Percentiles rank a stretch among this genome's conserved stretches.
Conservation (phyloP, 2,888 invertebrate species). For the Carabus problematicus region DNA sequence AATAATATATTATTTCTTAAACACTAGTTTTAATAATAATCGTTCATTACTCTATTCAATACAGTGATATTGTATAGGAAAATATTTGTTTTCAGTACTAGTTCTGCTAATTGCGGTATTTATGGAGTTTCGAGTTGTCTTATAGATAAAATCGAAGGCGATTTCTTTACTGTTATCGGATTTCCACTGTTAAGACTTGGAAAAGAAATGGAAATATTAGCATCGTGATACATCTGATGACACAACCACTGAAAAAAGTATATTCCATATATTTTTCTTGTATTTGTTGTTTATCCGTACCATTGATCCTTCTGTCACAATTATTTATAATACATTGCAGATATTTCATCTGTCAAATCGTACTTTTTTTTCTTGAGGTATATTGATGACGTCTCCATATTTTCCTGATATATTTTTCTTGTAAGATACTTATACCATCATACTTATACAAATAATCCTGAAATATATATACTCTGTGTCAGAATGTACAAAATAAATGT, state of each 20-base stretch:
- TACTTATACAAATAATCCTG: no score
- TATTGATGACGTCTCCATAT: not conserved
- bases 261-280: not conserved
- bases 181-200: conserved; percentile 75
- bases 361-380: not conserved
- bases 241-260: no score
- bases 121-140: conserved; percentile 86
- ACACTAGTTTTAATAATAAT: no score
- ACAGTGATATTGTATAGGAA: no score
- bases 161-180: conserved; percentile 90
- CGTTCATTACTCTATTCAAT: no score
- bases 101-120: conserved; percentile 57
- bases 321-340: not conserved
- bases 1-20: no score
- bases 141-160: conserved; percentile 80
- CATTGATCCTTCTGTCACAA: not conserved
- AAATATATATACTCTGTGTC: no score
- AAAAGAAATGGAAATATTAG: conserved; percentile 55
- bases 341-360: not conserved
- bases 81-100: no score
- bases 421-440: no score
- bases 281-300: not conserved
- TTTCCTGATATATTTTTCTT: no score
- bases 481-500: no score
- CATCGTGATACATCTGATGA: conserved; percentile 22